Conservation (phyloP, 1,140 invertebrate species). For the Pachypeltis micranthus region DNA sequence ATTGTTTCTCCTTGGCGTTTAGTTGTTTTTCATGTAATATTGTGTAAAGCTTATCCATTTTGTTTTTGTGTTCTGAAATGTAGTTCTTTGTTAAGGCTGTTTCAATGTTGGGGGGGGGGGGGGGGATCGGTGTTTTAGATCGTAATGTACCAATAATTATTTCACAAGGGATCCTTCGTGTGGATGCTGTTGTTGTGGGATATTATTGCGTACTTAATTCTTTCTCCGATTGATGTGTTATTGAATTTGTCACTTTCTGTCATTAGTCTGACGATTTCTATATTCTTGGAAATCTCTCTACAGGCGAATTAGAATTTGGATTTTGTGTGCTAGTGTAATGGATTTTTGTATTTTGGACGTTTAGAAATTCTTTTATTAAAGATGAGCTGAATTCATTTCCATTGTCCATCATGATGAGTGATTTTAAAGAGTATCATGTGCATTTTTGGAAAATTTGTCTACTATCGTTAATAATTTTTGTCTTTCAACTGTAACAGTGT, state of each 20-base stretch:
- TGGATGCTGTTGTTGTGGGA: constrained; percentile 27
- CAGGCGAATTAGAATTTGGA: too few species aligned
- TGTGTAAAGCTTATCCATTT: constrained; percentile 7
- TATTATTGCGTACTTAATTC: constrained; percentile 19
- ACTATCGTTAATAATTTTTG: constrained; percentile 27
- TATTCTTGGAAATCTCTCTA: constrained; percentile 25
- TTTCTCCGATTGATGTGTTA: constrained; percentile 17
- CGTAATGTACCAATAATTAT: not conserved
- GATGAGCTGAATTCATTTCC: too few species aligned
- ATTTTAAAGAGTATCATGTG: too few species aligned
- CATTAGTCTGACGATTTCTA: too few species aligned
- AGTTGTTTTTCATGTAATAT: too few species aligned
- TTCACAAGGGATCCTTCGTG: constrained; percentile 16
- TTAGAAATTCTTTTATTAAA: too few species aligned
- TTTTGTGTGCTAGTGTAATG: too few species aligned
- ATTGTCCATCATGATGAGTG: too few species aligned
- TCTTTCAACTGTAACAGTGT: constrained; percentile 26
- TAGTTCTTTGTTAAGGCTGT: not conserved
- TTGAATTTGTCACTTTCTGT: constrained; percentile 13
- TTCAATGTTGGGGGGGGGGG: not conserved
- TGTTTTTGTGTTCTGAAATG: not conserved
- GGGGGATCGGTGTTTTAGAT: not conserved
- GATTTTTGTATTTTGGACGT: too few species aligned
- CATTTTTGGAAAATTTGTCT: constrained; percentile 30
- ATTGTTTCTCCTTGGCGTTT: not conserved